These are phyloP conservation scores for Haemorhous mexicanus DNA, from an alignment of 2,113 vertebrate genomes.

Conservation along the genomic window DNA sequence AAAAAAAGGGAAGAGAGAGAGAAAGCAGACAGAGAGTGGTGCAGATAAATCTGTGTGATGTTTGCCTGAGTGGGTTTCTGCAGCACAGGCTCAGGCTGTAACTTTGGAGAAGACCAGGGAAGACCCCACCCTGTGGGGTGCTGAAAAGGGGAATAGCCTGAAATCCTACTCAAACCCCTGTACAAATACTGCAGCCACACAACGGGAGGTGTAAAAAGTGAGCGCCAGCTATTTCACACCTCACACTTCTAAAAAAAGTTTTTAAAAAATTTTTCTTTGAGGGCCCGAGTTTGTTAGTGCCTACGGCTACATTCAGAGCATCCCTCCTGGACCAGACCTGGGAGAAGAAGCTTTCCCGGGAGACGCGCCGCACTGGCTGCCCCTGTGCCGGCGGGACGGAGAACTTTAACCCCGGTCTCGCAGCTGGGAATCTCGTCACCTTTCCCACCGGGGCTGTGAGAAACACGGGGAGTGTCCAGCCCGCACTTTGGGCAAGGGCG, in stretches of 20 bases:
- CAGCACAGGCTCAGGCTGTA: not conserved
- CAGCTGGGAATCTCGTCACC: not conserved
- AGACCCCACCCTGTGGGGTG: not conserved
- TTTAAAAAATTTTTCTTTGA: not conserved
- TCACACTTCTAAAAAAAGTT: not conserved
- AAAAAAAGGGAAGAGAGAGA: too few species aligned
- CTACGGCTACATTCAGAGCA: accelerated
- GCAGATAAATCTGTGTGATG: not conserved
- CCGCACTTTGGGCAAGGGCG: accelerated
- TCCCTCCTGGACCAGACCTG: not conserved
- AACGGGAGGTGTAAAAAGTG: accelerated
- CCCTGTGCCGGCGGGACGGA: accelerated
- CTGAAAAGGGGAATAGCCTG: not conserved
- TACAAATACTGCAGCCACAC: not conserved
- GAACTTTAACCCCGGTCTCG: not conserved
- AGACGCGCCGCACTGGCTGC: accelerated
- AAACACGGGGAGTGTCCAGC: not conserved
- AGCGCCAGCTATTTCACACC: not conserved
- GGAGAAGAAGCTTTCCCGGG: not conserved
- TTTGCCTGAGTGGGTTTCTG: not conserved
- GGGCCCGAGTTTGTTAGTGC: not conserved
- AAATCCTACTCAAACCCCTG: not conserved
- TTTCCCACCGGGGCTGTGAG: not conserved
- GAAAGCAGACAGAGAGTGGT: not conserved
- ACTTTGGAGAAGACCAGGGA: not conserved